Evolutionary conservation across 1,140 invertebrate species (phyloP).

Genomic region (Nylanderia fulva): DNA sequence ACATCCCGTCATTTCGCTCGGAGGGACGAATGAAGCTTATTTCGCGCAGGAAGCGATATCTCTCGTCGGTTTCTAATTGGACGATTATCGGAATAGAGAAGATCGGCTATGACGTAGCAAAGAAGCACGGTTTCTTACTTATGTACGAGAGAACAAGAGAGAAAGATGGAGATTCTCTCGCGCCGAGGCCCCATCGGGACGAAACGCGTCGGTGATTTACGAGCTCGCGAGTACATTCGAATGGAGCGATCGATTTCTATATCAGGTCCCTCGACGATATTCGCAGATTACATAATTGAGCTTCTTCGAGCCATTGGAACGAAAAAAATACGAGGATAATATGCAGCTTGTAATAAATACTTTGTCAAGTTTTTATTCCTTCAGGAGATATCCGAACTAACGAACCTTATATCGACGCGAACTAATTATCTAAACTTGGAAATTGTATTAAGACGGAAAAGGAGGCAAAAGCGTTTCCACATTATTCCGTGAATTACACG

Average conservation of each 20-base stretch:
- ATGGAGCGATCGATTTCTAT: conserved; percentile 30
- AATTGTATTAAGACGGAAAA: conserved; percentile 41
- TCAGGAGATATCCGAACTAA: not conserved
- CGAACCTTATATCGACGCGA: conserved; percentile 11
- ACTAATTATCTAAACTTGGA: conserved; percentile 50
- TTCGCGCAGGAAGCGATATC: not conserved
- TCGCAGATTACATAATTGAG: conserved; percentile 10
- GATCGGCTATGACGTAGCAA: not conserved
- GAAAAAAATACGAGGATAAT: not conserved
- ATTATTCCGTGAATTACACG: conserved; percentile 43
- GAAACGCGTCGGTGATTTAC: conserved; percentile 44
- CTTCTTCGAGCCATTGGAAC: too few species aligned
- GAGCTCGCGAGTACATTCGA: conserved; percentile 46
- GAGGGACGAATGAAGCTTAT: conserved; percentile 33
- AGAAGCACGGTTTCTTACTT: conserved; percentile 26
- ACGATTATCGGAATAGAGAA: conserved; percentile 8
- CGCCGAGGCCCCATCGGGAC: not conserved
- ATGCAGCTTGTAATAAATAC: conserved; percentile 27
- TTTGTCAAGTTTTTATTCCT: not conserved
- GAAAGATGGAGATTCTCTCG: not conserved
- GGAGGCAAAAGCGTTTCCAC: not conserved
- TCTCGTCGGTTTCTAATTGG: conserved; percentile 26
- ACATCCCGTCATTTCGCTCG: conserved; percentile 42
- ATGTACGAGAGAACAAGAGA: not conserved
- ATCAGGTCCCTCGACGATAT: conserved; percentile 24